Evolutionary conservation across 2,797 vertebrate species (phyloP).

Genomic region (Meda fulgida): DNA sequence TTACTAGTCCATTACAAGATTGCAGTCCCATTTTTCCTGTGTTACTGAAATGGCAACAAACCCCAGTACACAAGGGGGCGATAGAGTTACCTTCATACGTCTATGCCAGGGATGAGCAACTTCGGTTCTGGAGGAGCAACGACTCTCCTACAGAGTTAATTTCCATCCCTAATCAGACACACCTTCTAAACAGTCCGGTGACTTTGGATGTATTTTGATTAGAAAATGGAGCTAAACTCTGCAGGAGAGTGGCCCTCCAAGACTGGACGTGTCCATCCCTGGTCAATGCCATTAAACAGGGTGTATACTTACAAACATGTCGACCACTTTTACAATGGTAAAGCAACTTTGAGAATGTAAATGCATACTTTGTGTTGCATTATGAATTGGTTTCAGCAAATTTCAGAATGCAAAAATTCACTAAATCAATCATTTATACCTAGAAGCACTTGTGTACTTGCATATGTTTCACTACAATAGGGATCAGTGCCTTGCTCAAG

Average conservation of each 20-base stretch:
- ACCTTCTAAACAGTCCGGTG: neutral
- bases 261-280: neutral
- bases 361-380: neutral
- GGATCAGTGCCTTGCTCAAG: neutral
- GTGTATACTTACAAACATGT: too few relatives aligned
- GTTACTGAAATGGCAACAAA: neutral
- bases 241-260: neutral
- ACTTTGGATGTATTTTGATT: neutral
- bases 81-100: neutral
- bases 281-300: neutral
- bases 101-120: neutral
- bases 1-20: neutral
- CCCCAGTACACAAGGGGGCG: neutral
- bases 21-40: neutral
- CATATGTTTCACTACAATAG: neutral
- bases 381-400: neutral
- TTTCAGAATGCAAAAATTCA: neutral
- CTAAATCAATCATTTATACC: neutral
- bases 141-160: neutral
- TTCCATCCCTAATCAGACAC: neutral
- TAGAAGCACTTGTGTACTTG: neutral
- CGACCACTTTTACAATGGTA: neutral
- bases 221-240: neutral
- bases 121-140: neutral
- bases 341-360: neutral